Base-by-base conservation (phyloP, 2,113 vertebrate genomes). In the Hypomesus transpacificus region DNA sequence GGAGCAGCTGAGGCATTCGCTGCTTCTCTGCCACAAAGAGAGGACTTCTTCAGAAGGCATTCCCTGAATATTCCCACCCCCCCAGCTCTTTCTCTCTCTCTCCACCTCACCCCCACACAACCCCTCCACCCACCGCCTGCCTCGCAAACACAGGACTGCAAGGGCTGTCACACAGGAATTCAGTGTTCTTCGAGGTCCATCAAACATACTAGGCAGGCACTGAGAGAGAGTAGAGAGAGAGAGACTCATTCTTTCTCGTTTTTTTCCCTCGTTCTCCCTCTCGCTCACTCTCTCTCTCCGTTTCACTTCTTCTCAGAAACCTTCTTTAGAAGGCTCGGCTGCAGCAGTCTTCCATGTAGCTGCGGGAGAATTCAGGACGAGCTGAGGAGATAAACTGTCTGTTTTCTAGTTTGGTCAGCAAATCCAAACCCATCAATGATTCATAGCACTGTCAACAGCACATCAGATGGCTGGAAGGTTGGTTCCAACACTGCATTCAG, bases 371-470 rank as follows among this genome's bases (percentile, higher is more conserved):
- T 79, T 75, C 74, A 80, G 53, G 73, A 64, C 22, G n/a, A 31
- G 75, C 70, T 70, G 26, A 53, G 69, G 77, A 73, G 68, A 70
- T 61, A 71, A 71, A 39, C 26, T 26, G 54, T 59, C 31, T 53
- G 22, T 65, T 79, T 82, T 84, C 76, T 59, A 57, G 75, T 86
- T 67, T 66, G 78, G 78, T 90, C 87, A 91, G 90, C 83, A 85
- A 80, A 86, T 85, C 77, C 56, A n/a, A 71, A 61, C 59, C 31
- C 74, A 89, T 91, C 87, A 90, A 88, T 91, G 88, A 91, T 89
- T 90, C 86, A 91, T 86, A 69, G 65, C 70, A 71, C 86, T 87
- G 85, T 88, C 86, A 85, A 77, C 81, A 76, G 71, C 70, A 28
- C 68, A 80, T 80, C 71, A 66, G 77, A 76, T 81, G 75, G 68